These are phyloP conservation scores for Eolophus roseicapilla DNA, from an alignment of 2,113 vertebrate genomes.

Conservation along the genomic window DNA sequence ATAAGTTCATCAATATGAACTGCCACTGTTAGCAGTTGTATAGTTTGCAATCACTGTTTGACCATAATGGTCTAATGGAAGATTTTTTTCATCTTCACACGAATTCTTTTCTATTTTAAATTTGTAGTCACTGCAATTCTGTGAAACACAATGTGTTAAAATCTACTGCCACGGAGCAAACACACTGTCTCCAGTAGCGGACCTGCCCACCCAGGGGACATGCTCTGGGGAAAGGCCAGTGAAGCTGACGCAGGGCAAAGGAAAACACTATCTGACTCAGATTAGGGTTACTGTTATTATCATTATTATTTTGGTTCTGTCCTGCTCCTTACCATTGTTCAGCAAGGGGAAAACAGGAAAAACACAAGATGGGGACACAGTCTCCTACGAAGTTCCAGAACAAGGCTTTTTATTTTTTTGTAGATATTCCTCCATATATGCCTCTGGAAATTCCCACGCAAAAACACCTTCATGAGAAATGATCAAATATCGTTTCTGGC, in stretches of 20 bases:
- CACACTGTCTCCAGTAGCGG: fast-evolving
- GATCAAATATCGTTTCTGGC: not conserved
- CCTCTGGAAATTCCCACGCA: not conserved
- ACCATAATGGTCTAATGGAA: not conserved
- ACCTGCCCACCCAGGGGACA: not conserved
- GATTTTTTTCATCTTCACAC: not conserved
- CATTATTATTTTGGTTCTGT: not conserved
- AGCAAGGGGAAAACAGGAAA: not conserved
- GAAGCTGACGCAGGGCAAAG: not conserved
- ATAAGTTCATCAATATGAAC: not conserved
- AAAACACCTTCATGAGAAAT: not conserved
- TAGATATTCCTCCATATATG: not conserved
- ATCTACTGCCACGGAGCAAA: not conserved
- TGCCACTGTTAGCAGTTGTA: not conserved
- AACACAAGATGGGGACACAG: not conserved
- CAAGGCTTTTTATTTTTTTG: not conserved
- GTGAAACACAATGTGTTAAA: not conserved
- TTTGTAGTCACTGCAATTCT: not conserved
- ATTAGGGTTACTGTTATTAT: not conserved
- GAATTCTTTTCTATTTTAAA: not conserved
- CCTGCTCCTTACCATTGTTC: not conserved
- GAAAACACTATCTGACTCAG: not conserved
- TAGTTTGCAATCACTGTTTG: not conserved
- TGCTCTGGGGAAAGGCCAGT: not conserved
- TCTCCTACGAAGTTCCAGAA: not conserved